Base-by-base conservation (phyloP, 2,113 vertebrate genomes). In the Isichthys henryi region DNA sequence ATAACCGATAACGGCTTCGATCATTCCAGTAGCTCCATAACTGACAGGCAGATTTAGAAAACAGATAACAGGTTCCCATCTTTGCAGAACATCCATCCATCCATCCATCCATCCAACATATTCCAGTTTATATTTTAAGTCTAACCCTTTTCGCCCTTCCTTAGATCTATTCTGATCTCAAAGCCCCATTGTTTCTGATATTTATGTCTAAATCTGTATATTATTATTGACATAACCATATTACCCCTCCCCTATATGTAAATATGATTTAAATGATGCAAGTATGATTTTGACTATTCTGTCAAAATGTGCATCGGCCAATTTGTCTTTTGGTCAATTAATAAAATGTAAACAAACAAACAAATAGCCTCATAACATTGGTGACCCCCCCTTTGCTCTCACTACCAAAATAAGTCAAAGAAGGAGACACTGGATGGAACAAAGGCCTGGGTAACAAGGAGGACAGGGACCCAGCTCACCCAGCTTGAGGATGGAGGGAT, bases 401-500 rank as follows among this genome's bases (percentile, higher is more conserved):
- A 17, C 70, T 77, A 5, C 31, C 27, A 9, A 39, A 31, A 31
- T 35, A 39, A 17, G 23, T 77, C 70, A 35, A 35, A 39, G 70
- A 35, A 5, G 35, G 13, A 77, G 35, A 35, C 70, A 17, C 10
- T 17, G 15, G 66, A 74, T 74, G 27, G n/a, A 74, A 13, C 27
- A 15, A 74, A 74, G n/a, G 31, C 23, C 27, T 48, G 88, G 50
- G 83, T 82, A 74, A 66, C 87, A 88, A 35, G 52, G 82, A 88
- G 10, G 31, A 23, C 58, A 50, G 45, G 0, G 39, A 46, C 19
- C 35, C 0, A 45, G 0, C 94, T 95, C 92, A 97, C 97, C 97
- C 52, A 98, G 93, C 92, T 97, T 98, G 35, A 95, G 95, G 91
- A 98, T 91, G 89, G 92, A 92, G 46, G 89, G 90, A 1, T 95